phyloP scores from a whole-genome alignment of 2,113 vertebrate genomes.

The Chrysemys picta region DNA sequence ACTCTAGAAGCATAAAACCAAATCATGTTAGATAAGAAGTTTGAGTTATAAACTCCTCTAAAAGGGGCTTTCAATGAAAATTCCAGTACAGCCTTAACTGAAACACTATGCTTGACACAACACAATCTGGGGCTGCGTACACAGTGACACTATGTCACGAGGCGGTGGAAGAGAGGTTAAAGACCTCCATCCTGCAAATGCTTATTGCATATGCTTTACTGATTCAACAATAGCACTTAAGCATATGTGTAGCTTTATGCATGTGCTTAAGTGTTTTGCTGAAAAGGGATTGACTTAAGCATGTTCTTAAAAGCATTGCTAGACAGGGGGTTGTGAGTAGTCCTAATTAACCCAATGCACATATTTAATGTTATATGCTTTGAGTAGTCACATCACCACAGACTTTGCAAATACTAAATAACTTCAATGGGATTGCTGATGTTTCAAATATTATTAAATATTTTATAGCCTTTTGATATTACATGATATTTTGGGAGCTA shows the following conservation, averaged over 20 bases:
- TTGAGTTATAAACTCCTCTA: background rate
- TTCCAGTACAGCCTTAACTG: background rate
- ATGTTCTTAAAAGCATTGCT: no score
- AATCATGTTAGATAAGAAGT: background rate
- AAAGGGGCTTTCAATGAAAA: background rate
- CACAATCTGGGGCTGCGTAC: background rate
- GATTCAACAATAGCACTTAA: background rate
- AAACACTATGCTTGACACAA: rapidly evolving
- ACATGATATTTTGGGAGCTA: background rate
- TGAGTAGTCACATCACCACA: background rate
- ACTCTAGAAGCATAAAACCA: background rate
- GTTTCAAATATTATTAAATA: background rate
- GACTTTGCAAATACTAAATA: background rate
- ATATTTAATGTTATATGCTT: background rate
- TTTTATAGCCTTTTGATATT: background rate
- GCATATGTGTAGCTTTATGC: no score
- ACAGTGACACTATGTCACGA: rapidly evolving
- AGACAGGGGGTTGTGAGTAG: no score
- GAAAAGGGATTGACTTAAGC: no score
- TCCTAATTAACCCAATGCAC: no score
- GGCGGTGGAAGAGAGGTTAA: background rate
- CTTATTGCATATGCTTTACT: background rate
- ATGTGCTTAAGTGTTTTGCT: no score
- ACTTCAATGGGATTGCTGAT: background rate
- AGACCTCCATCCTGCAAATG: background rate